These are phyloP conservation scores for Muricea muricata DNA, from an alignment of 92 coral and sea anemone species.

Conservation along the genomic window DNA sequence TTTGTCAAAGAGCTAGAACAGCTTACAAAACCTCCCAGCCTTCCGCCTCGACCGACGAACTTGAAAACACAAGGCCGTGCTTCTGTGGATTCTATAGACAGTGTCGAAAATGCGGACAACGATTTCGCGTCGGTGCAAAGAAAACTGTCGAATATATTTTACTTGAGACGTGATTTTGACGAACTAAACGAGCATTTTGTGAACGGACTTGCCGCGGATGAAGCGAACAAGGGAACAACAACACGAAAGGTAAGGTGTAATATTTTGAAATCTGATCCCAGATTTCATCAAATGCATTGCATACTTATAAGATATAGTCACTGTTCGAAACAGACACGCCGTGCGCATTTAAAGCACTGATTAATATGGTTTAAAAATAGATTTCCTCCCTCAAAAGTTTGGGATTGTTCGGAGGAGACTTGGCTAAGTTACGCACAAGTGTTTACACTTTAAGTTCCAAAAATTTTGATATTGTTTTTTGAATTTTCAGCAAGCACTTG, in stretches of 20 bases:
- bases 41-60: conserved; percentile 47
- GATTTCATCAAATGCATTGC: not conserved
- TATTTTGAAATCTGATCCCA: conserved; percentile 40
- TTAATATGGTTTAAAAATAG: conserved; percentile 9
- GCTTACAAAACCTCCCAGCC: conserved; percentile 79
- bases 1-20: conserved; percentile 80
- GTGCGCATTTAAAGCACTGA: not conserved
- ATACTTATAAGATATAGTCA: conserved; percentile 28
- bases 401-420: not conserved
- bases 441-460: not conserved
- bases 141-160: conserved; percentile 36
- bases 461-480: too few relatives aligned
- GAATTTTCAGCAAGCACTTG: too few relatives aligned
- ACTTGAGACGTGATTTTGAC: conserved; percentile 24
- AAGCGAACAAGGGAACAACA: conserved; percentile 3
- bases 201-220: conserved; percentile 13
- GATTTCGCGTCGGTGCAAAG: conserved; percentile 43
- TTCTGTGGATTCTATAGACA: not conserved
- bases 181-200: conserved; percentile 15
- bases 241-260: conserved; percentile 2
- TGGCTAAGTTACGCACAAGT: not conserved
- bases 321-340: not conserved
- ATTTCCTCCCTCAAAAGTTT: not conserved
- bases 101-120: conserved; percentile 8
- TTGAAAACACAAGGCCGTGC: conserved; percentile 30